A percentile compares a stretch with the other conserved stretches of the same genome.
Conservation (phyloP, 2,113 vertebrate genomes). For the Leptosomus discolor region DNA sequence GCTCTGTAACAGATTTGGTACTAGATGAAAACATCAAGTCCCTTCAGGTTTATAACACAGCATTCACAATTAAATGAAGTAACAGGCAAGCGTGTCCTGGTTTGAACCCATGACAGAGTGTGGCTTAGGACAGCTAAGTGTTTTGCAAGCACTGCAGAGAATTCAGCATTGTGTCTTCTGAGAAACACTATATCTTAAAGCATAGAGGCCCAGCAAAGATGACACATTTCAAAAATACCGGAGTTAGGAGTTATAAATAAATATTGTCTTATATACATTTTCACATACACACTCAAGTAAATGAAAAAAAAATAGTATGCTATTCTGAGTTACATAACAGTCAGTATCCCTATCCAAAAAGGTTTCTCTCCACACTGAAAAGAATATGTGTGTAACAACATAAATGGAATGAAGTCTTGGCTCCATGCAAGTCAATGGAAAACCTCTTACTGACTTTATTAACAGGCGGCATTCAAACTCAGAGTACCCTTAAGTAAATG, state of each 20-base stretch:
- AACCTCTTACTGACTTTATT: neutral
- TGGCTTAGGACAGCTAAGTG: neutral
- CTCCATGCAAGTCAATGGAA: neutral
- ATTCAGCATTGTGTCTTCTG: neutral
- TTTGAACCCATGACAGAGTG: no score
- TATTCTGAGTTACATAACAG: neutral
- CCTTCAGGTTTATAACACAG: neutral
- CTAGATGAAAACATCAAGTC: neutral
- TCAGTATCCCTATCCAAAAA: neutral
- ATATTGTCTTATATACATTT: neutral
- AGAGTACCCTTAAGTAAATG: neutral
- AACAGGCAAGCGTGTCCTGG: no score
- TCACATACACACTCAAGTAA: neutral
- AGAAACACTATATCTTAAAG: neutral
- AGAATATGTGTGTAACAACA: neutral
- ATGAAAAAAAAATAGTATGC: neutral
- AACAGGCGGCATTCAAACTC: neutral
- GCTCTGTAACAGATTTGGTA: neutral
- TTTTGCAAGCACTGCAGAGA: neutral
- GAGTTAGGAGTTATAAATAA: neutral
- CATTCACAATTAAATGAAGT: neutral
- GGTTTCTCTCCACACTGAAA: neutral
- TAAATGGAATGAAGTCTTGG: neutral
- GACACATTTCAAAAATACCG: neutral
- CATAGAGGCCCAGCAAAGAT: neutral